Base-by-base conservation (phyloP, 2,113 vertebrate species). In the Cheilinus undulatus region DNA sequence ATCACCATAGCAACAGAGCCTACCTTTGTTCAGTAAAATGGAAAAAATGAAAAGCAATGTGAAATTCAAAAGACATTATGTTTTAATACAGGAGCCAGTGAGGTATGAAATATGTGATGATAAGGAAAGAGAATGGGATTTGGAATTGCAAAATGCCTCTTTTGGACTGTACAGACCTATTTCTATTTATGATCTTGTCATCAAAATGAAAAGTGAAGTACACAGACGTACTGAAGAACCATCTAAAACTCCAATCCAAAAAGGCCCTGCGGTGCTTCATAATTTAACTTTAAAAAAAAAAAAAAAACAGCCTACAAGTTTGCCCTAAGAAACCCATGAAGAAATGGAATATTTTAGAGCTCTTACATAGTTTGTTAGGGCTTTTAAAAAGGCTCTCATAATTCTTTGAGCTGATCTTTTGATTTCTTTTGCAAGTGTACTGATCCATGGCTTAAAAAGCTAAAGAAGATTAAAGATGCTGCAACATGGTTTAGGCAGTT, bases 1-100 rank as follows among this genome's bases (percentile, higher is more conserved):
- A 89, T 89, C 78, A 54, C 89, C 80, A 89, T 86, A 78, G 89
- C 78, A 83, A 88, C 89, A 79, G 73, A 78, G 73, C 50, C 58
- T 76, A 76, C 81, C 76, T 84, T 81, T 85, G 73, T 84, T 88
- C 64, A 60, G 70, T 70, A 68, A 85, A 87, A 45, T 87, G 87
- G 88, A 61, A 80, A 87, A 87, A 45, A 88, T 88, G 88, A 61
- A 80, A 87, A 74, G 42, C 50, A 77, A 86, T 82, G 68, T 80
- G 75, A 82, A 81, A 78, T 85, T 81, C 73, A 82, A 64, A 83
- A 85, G 80, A 85, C 80, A 89, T 90, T 84, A 81, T 83, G 83
- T 82, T 85, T 76, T 87, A 86, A 86, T 80, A 76, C 72, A 74
- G 74, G 61, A 88, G 74, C 59, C 75, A 80, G 70, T 66, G 87